Percentiles rank a stretch among this genome's conserved stretches.
Conservation (phyloP, 2,113 vertebrate genomes). For the Rhombomys opimus region DNA sequence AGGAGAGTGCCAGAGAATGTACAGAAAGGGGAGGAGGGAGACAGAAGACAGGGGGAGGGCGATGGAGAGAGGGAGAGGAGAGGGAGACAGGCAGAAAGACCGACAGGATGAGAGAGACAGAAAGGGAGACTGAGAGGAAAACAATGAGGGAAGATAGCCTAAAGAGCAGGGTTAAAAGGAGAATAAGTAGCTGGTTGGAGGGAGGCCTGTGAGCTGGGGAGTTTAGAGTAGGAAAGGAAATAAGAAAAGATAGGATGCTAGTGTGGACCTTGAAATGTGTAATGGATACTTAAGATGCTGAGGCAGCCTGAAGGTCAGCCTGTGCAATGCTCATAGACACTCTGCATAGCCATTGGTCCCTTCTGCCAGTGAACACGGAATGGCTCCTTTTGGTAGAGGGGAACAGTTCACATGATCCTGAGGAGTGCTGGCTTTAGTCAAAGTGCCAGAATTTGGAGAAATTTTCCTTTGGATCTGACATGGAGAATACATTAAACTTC, state of each 20-base stretch:
- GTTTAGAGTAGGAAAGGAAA: background rate
- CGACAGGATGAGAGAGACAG: background rate
- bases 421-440: background rate
- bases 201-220: background rate
- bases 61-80: background rate
- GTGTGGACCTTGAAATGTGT: background rate
- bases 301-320: background rate
- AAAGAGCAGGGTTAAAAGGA: background rate
- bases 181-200: background rate
- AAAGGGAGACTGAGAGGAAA: background rate
- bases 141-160: too few relatives aligned
- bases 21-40: background rate
- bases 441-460: background rate
- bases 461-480: background rate
- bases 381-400: background rate
- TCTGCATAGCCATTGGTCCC: background rate
- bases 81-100: too few relatives aligned
- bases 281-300: background rate
- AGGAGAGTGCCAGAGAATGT: background rate
- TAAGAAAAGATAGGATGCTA: background rate
- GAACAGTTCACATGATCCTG: background rate
- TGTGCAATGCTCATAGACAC: background rate
- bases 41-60: background rate
- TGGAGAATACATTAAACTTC: background rate
- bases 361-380: background rate